phyloP scores from a whole-genome alignment of 2,113 vertebrate genomes.

The Serinus canaria region DNA sequence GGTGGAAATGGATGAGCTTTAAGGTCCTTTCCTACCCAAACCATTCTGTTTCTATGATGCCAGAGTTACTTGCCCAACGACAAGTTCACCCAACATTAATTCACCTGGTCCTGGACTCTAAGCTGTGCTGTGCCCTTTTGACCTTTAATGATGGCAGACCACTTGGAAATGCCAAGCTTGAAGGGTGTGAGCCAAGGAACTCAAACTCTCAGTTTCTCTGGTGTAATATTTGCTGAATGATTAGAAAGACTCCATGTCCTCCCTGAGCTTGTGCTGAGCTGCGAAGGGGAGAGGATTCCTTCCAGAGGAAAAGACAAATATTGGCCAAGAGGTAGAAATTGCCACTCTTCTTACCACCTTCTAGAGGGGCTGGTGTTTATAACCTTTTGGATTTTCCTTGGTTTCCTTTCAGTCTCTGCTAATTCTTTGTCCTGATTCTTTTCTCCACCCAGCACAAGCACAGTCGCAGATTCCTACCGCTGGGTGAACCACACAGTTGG shows the following conservation, averaged over 20 bases:
- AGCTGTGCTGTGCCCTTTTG: background rate
- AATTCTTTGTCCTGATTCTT: background rate
- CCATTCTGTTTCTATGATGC: background rate
- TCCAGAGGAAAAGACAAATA: background rate
- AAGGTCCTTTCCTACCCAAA: background rate
- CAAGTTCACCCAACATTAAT: background rate
- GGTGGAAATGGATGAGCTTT: background rate
- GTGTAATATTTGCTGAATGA: background rate
- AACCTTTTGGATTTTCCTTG: background rate
- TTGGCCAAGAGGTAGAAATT: background rate
- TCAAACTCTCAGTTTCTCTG: background rate
- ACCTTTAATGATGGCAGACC: background rate
- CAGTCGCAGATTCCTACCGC: constrained; percentile 89
- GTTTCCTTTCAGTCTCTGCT: background rate
- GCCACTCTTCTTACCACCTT: background rate
- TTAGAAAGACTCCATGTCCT: background rate
- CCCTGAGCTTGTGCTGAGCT: background rate
- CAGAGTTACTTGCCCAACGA: background rate
- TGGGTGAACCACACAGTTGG: constrained; percentile 83
- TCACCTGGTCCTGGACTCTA: background rate
- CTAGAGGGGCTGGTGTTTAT: background rate
- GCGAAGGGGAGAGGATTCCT: background rate
- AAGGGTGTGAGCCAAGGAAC: background rate
- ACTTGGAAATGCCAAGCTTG: background rate
- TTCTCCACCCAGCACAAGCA: constrained; percentile 80